phyloP scores from a whole-genome alignment of 2,888 invertebrate genomes.

The Perithous albicinctus region DNA sequence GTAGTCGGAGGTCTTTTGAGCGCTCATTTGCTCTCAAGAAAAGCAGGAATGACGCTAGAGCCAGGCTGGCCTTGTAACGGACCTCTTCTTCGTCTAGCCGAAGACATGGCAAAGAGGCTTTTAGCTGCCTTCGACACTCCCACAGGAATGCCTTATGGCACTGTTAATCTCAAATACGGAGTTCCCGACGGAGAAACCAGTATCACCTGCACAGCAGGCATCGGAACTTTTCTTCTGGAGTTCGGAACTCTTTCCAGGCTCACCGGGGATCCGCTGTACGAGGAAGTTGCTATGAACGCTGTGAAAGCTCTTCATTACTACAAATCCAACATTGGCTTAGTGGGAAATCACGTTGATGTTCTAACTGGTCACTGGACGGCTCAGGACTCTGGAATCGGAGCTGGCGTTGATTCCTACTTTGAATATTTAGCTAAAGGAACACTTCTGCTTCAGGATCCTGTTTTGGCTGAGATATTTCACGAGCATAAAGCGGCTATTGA shows the following conservation, averaged over 20 bases:
- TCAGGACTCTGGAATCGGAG: conserved; percentile 98
- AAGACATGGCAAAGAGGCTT: conserved; percentile 96
- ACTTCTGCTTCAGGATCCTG: conserved; percentile 94
- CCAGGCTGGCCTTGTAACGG: conserved; percentile 99
- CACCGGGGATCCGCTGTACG: conserved; percentile 97
- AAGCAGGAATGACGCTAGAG: conserved; percentile 92
- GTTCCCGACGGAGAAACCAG: conserved; percentile 98
- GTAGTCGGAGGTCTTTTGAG: conserved; percentile 98
- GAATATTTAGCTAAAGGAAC: conserved; percentile 99
- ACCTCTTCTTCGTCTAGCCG: conserved; percentile 95
- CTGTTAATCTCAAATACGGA: conserved; percentile 95
- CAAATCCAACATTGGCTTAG: conserved; percentile 93
- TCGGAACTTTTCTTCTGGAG: conserved; percentile 98
- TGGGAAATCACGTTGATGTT: conserved; percentile 99
- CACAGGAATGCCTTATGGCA: conserved; percentile 99
- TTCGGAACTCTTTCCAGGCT: conserved; percentile 97
- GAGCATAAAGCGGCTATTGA: conserved; percentile 92
- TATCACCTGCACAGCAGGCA: conserved; percentile 98
- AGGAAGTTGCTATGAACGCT: conserved; percentile 97
- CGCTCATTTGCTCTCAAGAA: conserved; percentile 96
- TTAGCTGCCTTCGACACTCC: conserved; percentile 96
- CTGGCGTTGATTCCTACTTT: conserved; percentile 98
- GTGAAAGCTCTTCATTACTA: conserved; percentile 94
- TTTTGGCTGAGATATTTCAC: conserved; percentile 96
- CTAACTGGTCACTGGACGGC: conserved; percentile 98